phyloP scores from a whole-genome alignment of 2,113 vertebrate species.

The Cavia aperea region DNA sequence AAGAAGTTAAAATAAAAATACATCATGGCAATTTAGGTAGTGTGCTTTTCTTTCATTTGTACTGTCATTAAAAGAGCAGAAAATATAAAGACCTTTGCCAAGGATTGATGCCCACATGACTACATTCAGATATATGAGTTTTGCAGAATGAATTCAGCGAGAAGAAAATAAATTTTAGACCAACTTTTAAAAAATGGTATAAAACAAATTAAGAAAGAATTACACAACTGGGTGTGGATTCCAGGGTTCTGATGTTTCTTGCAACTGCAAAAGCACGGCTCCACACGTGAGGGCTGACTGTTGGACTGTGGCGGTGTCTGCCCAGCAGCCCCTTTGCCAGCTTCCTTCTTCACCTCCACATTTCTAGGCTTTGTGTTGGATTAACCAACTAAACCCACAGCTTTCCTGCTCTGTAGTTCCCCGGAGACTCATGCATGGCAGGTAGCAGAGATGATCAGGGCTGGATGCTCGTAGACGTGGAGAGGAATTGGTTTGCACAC shows the following conservation, averaged over 20 bases:
- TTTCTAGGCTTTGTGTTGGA: not conserved
- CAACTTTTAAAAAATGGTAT: not conserved
- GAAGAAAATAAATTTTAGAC: slow-evolving; percentile 1
- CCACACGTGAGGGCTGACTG: not conserved
- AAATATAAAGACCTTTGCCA: not conserved
- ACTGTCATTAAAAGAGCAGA: not conserved
- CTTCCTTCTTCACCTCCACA: not conserved
- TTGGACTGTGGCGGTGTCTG: not conserved
- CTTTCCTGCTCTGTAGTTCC: not conserved
- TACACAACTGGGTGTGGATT: slow-evolving; percentile 1
- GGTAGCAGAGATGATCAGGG: not conserved
- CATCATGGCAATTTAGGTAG: not conserved
- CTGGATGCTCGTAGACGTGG: too few relatives aligned
- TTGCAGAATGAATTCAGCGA: slow-evolving; percentile 8
- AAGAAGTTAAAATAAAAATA: slow-evolving; percentile 12
- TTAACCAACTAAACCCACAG: not conserved
- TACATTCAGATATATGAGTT: slow-evolving; percentile 16
- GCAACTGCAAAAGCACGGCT: not conserved
- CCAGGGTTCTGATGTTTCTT: slow-evolving; percentile 1
- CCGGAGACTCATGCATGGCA: not conserved
- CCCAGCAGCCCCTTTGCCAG: not conserved
- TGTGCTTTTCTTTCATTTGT: not conserved
- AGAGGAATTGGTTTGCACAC: not conserved
- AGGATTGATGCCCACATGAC: not conserved
- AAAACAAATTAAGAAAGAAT: slow-evolving; percentile 23